phyloP scores from a whole-genome alignment of 2,797 vertebrate species.

The Poeciliopsis gracilis region DNA sequence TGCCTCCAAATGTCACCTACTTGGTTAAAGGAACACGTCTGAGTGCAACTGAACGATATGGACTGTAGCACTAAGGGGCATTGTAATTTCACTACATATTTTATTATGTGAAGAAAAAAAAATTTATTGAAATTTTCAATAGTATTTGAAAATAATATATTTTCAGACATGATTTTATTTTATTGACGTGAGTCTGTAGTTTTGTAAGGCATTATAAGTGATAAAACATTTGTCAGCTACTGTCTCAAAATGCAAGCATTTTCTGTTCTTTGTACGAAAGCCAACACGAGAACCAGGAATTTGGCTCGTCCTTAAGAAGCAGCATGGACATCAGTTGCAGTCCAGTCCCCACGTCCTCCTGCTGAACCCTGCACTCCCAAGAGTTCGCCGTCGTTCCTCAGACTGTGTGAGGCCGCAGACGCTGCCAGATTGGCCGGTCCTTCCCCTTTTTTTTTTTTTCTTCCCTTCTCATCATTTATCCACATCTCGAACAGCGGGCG shows the following conservation, averaged over 20 bases:
- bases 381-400: constrained; percentile 71
- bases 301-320: constrained; percentile 71
- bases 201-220: constrained; percentile 26
- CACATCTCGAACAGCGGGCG: constrained; percentile 64
- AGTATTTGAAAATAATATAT: too few species aligned
- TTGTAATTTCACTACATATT: too few species aligned
- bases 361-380: constrained; percentile 50
- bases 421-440: constrained; percentile 61
- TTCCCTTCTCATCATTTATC: constrained; percentile 68
- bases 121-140: too few species aligned
- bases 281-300: constrained; percentile 46
- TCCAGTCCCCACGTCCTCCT: constrained; percentile 54
- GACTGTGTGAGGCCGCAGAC: constrained; percentile 69
- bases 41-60: background rate
- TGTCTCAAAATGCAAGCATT: constrained; percentile 69
- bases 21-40: background rate
- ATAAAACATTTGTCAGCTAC: constrained; percentile 58
- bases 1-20: background rate
- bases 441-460: constrained; percentile 30
- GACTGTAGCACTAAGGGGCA: too few species aligned
- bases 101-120: too few species aligned
- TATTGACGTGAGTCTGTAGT: background rate
- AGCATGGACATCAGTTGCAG: constrained; percentile 74
- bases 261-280: constrained; percentile 78
- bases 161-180: background rate